These are phyloP conservation scores for Oryzias melastigma DNA, from an alignment of 2,113 vertebrate genomes.

Conservation along the genomic window DNA sequence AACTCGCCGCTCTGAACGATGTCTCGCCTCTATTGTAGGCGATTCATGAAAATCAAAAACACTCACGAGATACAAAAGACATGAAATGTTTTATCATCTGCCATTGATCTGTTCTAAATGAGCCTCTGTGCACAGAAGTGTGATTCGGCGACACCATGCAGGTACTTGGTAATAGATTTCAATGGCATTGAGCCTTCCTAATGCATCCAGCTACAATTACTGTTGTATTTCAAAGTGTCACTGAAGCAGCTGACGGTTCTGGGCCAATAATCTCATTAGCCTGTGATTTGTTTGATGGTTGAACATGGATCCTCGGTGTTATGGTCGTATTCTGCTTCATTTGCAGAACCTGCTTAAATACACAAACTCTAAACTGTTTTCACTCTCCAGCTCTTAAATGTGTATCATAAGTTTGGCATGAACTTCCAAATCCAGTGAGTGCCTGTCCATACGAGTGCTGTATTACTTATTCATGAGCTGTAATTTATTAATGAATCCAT, in stretches of 20 bases:
- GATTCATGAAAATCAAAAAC: not conserved
- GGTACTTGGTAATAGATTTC: not conserved
- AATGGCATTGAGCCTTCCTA: not conserved
- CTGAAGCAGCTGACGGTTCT: not conserved
- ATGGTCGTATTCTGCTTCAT: slow-evolving; percentile 6
- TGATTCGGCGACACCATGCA: not conserved
- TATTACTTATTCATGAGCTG: too few species aligned
- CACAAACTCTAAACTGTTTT: too few species aligned
- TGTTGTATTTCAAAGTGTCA: slow-evolving; percentile 1
- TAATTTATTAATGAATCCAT: too few species aligned
- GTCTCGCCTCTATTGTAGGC: too few species aligned
- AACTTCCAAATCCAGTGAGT: too few species aligned
- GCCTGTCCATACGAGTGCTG: too few species aligned
- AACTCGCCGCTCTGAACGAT: too few species aligned
- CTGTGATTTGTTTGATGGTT: not conserved
- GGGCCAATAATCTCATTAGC: not conserved
- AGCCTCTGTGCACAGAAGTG: not conserved
- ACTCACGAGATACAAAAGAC: not conserved
- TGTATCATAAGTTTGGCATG: too few species aligned
- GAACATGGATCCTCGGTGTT: not conserved
- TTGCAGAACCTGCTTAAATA: not conserved
- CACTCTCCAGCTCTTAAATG: too few species aligned
- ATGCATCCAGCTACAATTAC: not conserved
- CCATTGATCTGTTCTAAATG: not conserved
- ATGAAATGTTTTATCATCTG: not conserved